Percentiles rank a stretch among this genome's conserved stretches.
Evolutionary conservation across 37 sponge, comb jelly and placozoan genomes (phyloP).

Genomic region (Aplysina aerophoba): DNA sequence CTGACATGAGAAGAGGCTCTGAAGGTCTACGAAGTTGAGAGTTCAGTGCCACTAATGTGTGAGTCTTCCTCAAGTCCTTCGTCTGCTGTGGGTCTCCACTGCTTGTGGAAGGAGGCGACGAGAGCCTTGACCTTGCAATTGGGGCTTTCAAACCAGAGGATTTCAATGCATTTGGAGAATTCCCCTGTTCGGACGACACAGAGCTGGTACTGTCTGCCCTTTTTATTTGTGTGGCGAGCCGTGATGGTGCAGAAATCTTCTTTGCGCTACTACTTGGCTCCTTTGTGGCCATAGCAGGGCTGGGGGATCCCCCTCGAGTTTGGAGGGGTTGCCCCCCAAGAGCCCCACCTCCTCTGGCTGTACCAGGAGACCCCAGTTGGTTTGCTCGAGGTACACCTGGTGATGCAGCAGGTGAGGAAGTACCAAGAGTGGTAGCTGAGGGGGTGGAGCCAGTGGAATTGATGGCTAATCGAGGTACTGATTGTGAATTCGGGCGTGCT

Average conservation of each 20-base stretch:
- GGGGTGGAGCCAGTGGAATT: not conserved
- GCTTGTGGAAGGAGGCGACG: not conserved
- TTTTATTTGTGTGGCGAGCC: not conserved
- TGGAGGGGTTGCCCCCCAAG: too few relatives aligned
- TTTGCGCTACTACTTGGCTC: too few relatives aligned
- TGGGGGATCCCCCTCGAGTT: too few relatives aligned
- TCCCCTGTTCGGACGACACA: not conserved
- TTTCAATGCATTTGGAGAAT: not conserved
- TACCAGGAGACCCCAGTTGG: too few relatives aligned
- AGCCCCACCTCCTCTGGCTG: too few relatives aligned
- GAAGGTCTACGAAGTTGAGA: too few relatives aligned
- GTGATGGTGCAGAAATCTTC: not conserved
- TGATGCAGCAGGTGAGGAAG: constrained; percentile 9
- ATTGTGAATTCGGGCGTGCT: not conserved
- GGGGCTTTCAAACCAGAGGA: constrained; percentile 10
- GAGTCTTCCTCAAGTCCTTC: too few relatives aligned
- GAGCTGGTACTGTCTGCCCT: too few relatives aligned
- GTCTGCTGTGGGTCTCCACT: too few relatives aligned
- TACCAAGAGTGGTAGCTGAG: not conserved
- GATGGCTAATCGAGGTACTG: not conserved
- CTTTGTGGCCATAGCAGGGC: too few relatives aligned
- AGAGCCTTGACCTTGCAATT: not conserved
- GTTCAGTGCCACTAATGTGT: too few relatives aligned
- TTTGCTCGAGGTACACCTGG: not conserved
- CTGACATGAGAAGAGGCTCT: too few relatives aligned